A percentile compares a stretch with the other conserved stretches of the same genome.
Conservation (phyloP, 1,140 invertebrate species). For the Nomia melanderi region DNA sequence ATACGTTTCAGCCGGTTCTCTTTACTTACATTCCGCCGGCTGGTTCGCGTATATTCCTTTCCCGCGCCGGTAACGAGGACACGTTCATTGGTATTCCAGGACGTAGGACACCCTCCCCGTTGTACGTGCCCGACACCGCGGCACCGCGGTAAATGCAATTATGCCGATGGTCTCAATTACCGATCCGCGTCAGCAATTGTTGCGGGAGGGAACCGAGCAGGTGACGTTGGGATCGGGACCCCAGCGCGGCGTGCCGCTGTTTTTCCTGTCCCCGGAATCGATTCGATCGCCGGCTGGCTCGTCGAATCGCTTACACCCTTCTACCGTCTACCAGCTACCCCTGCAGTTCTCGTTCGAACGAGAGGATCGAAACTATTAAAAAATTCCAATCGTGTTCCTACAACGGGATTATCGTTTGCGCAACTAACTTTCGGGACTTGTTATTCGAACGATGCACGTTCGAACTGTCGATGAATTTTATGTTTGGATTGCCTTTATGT, state of each 20-base stretch:
- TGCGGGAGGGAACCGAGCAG: constrained; percentile 63
- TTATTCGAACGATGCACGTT: neutral
- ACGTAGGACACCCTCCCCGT: constrained; percentile 44
- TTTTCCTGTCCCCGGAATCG: constrained; percentile 10
- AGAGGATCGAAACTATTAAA: neutral
- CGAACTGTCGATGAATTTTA: neutral
- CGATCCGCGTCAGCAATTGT: constrained; percentile 72
- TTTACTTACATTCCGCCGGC: constrained; percentile 37
- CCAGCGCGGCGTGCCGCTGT: no score
- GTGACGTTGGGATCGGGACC: constrained; percentile 29
- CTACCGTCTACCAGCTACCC: no score
- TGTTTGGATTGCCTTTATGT: no score
- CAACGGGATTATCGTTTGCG: neutral
- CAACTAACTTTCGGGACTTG: neutral
- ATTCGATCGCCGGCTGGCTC: neutral
- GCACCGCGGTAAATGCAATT: constrained; percentile 70
- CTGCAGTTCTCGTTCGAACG: no score
- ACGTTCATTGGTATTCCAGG: constrained; percentile 70
- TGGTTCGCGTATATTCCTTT: constrained; percentile 43
- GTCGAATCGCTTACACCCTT: no score
- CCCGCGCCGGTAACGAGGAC: constrained; percentile 55
- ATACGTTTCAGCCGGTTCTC: constrained; percentile 29
- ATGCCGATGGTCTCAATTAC: constrained; percentile 73
- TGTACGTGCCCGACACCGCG: constrained; percentile 65
- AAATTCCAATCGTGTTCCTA: neutral